Evolutionary conservation across 1,140 invertebrate species (phyloP), one percentile per base, ranked within the genome.

Genomic region (Camponotus floridanus): DNA sequence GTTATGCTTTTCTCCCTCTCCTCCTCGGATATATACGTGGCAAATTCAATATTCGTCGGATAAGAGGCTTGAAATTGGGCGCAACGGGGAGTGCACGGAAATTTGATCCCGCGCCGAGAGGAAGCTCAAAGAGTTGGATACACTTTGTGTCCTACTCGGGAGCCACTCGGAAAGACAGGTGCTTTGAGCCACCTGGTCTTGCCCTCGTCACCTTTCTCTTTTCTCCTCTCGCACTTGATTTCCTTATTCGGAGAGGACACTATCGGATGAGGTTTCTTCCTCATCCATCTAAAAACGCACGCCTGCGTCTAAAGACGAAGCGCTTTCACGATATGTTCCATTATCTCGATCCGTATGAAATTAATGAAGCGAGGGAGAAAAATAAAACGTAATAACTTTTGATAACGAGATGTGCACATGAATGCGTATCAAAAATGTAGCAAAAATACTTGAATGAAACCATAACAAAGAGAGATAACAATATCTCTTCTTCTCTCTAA

Each of bases 131-230:
- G 83, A 90, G 85, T 88, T 70, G 78, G 81, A 90, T 88, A 90
- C 86, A 87, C 73, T 90, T 84, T 86, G 76, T 55, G 78, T 84
- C 65, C 74, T 51, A 51, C 48, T 51, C 59, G 74, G 57, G 76
- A 86, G 65, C 78, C 57, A 80, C 76, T 80, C 67, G 88, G 80
- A 59, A 81, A 70, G 90, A 91, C 91, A 91, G 91, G 90, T 91
- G 91, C 70, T 88, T 88, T 76, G 61, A 64, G 55, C 74, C 90
- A 91, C 88, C 91, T 91, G 90, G 88, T 61, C 21, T n/a, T 51
- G 59, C 51, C 61, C 33, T 78, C 71, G 61, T 84, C 74, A 61
- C 59, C 73, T 84, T 61, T 65, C 57, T 70, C 57, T 62, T 70
- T 57, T 88, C 70, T 91, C 74, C 74, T 85, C 42, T 76, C 79